phyloP scores from a whole-genome alignment of 2,113 vertebrate genomes.

The Podiceps cristatus region DNA sequence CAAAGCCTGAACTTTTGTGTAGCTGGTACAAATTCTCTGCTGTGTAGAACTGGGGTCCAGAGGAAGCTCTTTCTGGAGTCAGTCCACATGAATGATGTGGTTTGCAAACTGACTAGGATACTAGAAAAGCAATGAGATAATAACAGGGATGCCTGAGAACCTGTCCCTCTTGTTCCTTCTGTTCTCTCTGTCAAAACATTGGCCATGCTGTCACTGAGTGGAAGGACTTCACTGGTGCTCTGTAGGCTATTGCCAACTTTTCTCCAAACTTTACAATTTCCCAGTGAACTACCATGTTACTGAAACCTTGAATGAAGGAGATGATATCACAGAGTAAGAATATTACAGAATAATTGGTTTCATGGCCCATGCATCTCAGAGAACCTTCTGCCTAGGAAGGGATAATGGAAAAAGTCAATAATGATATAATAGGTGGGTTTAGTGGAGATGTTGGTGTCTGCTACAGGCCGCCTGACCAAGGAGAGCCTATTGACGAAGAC shows the following conservation, averaged over 20 bases:
- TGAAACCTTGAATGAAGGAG: not conserved
- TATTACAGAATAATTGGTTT: not conserved
- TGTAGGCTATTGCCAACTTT: not conserved
- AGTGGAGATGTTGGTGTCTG: not conserved
- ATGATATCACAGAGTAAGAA: not conserved
- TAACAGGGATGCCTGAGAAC: not conserved
- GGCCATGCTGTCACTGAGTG: not conserved
- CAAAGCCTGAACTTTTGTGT: not conserved
- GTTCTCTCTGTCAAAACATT: not conserved
- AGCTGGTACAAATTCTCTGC: not conserved
- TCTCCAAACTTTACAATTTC: not conserved
- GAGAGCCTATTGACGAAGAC: too few relatives aligned
- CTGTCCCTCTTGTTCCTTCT: not conserved
- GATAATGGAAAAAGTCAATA: not conserved
- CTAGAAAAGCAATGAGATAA: not conserved
- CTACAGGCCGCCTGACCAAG: too few relatives aligned
- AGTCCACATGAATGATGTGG: not conserved
- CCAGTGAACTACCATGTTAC: not conserved
- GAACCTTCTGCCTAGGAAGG: not conserved
- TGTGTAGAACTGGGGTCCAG: not conserved
- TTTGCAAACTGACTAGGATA: not conserved
- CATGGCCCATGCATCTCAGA: not conserved
- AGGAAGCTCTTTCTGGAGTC: not conserved
- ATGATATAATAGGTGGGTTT: not conserved
- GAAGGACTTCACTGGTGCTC: not conserved